Evolutionary conservation across 2,113 vertebrate genomes (phyloP), one percentile per base, ranked within the genome.

Genomic region (Atlantisia rogersi): DNA sequence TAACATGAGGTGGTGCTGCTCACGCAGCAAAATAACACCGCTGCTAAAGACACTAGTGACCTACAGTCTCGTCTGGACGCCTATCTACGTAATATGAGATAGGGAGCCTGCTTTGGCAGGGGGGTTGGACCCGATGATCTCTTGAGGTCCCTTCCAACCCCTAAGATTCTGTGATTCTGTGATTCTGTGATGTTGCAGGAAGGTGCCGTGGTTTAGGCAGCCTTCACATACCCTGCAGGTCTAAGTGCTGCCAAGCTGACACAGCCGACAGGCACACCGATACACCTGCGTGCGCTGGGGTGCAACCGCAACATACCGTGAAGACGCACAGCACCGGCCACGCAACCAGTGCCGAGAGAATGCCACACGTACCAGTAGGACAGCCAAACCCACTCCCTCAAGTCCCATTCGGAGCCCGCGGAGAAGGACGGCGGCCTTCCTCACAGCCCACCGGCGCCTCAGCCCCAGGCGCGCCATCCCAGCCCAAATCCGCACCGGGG

Each of bases 261-360:
- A 52, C 4, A n/a, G 39, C 44, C 40, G 24, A 8, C 7, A 63
- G 39, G 12, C 35, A 35, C 50, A 19, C 13, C 0, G 1, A 10
- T 3, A 21, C 52, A 10, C 24, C 4, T 0, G 3, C 0, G 8
- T 0, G 5, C 48, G 4, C 4, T 24, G 14, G n/a, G 42, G 8
- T 16, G n/a, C 75, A 44, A 21, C 40, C 18, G 21, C 4, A 20
- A 40, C 39, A 46, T 7, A 18, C 7, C 11, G 21, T 15, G 2
- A 35, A n/a, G 44, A 9, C 3, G 29, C 1, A 13, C 9, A 24
- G 42, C 37, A 3, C 29, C 35, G 10, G 31, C 17, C 58, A 35
- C 55, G 8, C 32, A 8, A 31, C 35, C 39, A 17, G 31, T 53
- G 32, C 62, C 18, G 12, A 29, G 14, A 24, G 39, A 15, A 28